phyloP scores from a whole-genome alignment of 2,888 invertebrate genomes.

The Rhimphoctona megacephalus region DNA sequence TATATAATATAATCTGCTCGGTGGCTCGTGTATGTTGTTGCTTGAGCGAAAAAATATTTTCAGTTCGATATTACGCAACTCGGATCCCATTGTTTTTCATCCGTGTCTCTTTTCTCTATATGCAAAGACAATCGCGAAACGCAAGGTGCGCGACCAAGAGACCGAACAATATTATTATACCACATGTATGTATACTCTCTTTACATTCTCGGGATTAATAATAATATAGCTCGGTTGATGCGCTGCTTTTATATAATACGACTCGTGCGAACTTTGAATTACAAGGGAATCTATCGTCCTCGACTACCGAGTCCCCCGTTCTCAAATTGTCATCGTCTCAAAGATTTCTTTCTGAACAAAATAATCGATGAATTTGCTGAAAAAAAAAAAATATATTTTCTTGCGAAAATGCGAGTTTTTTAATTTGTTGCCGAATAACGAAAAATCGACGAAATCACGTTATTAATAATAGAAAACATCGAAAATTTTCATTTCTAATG shows the following conservation, averaged over 20 bases:
- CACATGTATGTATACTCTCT: not conserved
- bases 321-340: not conserved
- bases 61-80: slow-evolving; percentile 48
- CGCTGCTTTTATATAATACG: slow-evolving; percentile 25
- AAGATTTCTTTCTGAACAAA: not conserved
- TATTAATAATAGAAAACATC: too few species aligned
- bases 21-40: slow-evolving; percentile 6
- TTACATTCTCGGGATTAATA: slow-evolving; percentile 22
- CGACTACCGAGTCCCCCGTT: not conserved
- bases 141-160: slow-evolving; percentile 24
- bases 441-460: too few species aligned
- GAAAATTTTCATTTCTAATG: too few species aligned
- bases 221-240: slow-evolving; percentile 17
- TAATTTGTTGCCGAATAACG: too few species aligned
- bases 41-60: slow-evolving; percentile 42
- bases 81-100: slow-evolving; percentile 40
- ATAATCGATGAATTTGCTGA: too few species aligned
- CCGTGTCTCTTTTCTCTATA: slow-evolving; percentile 18
- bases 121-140: slow-evolving; percentile 55
- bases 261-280: slow-evolving; percentile 46
- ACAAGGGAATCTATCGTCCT: not conserved
- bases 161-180: slow-evolving; percentile 32
- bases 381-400: too few species aligned
- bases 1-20: not conserved
- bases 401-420: too few species aligned